phyloP scores from a whole-genome alignment of 2,113 vertebrate species.

The Thunnus maccoyii region DNA sequence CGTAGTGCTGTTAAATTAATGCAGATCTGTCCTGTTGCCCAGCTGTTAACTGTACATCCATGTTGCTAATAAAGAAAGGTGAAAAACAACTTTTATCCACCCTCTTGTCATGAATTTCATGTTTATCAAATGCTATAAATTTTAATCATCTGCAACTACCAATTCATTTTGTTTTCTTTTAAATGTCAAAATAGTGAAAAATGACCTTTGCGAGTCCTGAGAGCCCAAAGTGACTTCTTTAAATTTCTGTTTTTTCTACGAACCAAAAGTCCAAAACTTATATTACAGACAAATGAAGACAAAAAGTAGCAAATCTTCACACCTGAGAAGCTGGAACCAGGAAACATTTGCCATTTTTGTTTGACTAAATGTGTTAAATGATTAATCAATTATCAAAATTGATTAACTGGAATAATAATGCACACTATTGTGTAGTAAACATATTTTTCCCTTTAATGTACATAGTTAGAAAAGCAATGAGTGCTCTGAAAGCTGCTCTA shows the following conservation, averaged over 20 bases:
- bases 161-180: neutral
- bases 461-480: neutral
- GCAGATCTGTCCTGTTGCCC: conserved; percentile 17
- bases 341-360: too few relatives aligned
- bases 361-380: too few relatives aligned
- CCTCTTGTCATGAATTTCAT: neutral
- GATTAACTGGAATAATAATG: too few relatives aligned
- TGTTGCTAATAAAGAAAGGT: conserved; percentile 62
- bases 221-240: too few relatives aligned
- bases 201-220: too few relatives aligned
- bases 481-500: neutral
- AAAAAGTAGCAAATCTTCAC: too few relatives aligned
- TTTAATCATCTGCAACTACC: neutral
- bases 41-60: conserved; percentile 53
- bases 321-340: too few relatives aligned
- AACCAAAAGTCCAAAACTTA: too few relatives aligned
- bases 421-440: too few relatives aligned
- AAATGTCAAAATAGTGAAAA: neutral
- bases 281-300: too few relatives aligned
- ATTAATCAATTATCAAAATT: too few relatives aligned
- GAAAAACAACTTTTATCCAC: neutral
- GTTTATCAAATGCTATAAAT: neutral
- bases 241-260: too few relatives aligned
- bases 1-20: conserved; percentile 4
- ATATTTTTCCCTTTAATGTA: neutral